A percentile compares a stretch with the other conserved stretches of the same genome.
Conservation (phyloP, 2,888 invertebrate genomes). For the Melitaea athalia region DNA sequence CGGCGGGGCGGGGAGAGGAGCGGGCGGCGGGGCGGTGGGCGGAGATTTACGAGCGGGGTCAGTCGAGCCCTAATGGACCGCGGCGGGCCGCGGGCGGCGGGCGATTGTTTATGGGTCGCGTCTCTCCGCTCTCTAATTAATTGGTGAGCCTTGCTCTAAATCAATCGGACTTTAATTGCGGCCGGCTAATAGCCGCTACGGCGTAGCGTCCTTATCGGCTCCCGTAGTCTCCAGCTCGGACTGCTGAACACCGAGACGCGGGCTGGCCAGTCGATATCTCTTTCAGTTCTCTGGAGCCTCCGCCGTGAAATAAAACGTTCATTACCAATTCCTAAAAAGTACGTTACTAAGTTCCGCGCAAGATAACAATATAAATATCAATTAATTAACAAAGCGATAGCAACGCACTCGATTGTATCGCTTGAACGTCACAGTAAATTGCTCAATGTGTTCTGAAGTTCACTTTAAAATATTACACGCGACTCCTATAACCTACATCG, state of each 20-base stretch:
- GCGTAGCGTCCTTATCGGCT: conserved; percentile 21
- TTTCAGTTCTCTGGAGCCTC: neutral
- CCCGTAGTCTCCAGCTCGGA: conserved; percentile 12
- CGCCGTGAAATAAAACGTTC: neutral
- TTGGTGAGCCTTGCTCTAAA: conserved; percentile 48
- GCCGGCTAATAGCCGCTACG: conserved; percentile 28
- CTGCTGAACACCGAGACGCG: conserved; percentile 13
- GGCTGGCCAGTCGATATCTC: conserved; percentile 3
- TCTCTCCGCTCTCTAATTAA: conserved; percentile 50
- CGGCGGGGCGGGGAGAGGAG: conserved; percentile 44
- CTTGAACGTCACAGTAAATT: neutral
- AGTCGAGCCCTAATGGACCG: conserved; percentile 67
- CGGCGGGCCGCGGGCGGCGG: conserved; percentile 45
- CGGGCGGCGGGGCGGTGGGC: conserved; percentile 46
- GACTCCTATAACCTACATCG: too few relatives aligned
- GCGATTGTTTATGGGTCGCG: conserved; percentile 24
- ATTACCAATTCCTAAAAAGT: neutral
- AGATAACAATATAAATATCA: neutral
- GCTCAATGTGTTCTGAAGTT: neutral
- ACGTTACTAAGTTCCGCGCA: neutral
- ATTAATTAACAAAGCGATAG: neutral
- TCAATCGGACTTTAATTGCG: conserved; percentile 44
- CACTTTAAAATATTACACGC: too few relatives aligned
- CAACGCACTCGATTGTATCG: neutral
- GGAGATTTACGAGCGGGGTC: conserved; percentile 64